Base-by-base conservation (phyloP, 2,888 invertebrate genomes). In the Automeris io region DNA sequence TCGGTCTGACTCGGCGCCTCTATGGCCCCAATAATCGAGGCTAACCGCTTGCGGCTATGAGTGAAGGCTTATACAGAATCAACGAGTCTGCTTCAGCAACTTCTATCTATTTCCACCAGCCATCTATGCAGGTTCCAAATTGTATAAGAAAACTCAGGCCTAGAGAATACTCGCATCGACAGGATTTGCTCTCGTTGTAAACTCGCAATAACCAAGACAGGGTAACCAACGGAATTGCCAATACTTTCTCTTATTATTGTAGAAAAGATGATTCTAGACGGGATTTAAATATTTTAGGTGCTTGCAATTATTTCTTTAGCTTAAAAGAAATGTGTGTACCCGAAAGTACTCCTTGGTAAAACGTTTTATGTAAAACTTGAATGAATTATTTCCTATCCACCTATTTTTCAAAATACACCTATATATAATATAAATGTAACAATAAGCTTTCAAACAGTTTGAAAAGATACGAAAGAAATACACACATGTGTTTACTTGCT, bases 141-240 rank as follows among this genome's bases (percentile, higher is more conserved):
- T 79, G 76, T 76, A 74, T 70, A 68, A 72, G 67, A 75, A 81
- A 80, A 77, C 71, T 79, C 77, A 55, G 76, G 74, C 75, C 77
- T 74, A 73, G 75, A 70, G 73, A 75, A 70, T 73, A 76, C 74
- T 75, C 70, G 72, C 57, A 74, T 64, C 68, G 71, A 55, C 70
- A 56, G 64, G 62, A 70, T 67, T 66, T 70, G 69, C 67, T 64
- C 58, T 62, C 66, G 64, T 68, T 70, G 66, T 74, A 70, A 74
- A 73, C 70, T 70, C 54, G 60, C 64, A 68, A 70, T 68, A 70
- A 69, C 64, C n/a, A 64, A 70, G 60, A 71, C 70, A 69, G 5
- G 2, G 68, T 63, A 67, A 64, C 64, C 61, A 58, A 57, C 55
- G 60, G 62, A 67, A 77, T 73, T 69, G 72, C 58, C 70, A 66